Evolutionary conservation across 37 sponge, comb jelly and placozoan genomes (phyloP), one percentile per base, ranked within the genome.

Genomic region (Agelas oroides): DNA sequence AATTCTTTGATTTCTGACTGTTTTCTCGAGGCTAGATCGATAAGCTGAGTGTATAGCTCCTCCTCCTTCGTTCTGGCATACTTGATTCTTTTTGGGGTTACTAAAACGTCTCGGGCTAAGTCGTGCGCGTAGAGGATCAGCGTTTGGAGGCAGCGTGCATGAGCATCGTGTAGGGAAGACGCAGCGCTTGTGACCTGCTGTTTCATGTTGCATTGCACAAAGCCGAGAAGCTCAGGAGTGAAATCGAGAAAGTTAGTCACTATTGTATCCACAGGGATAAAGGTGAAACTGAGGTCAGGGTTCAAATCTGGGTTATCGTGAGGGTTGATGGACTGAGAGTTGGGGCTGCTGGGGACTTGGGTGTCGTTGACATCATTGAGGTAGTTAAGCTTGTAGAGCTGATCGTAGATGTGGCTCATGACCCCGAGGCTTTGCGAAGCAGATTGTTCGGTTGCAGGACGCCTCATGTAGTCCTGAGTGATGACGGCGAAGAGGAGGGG

Each of bases 221-320:
- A n/a, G n/a, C n/a, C n/a, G n/a, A n/a, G n/a, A n/a, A n/a, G 75
- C 32, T 87, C 80, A 0, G 81, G 79, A 21, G 82, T 75, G 78
- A 96, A 87, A 39, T 93, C 93, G 39, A 83, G 23, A 34, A 93
- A 87, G 66, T 86, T 80, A 35, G 84, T 59, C 32, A 80, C 86
- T 8, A 96, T 79, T 46, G 86, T 90, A 58, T 96, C 91, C 20
- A 90, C 82, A 23, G 96, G 96, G 25, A 90, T 70, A 73, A 93
- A 96, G 81, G 57, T 87, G 77, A 79, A 86, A 72, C 46, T 61
- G 52, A 81, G 71, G 5, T 84, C 80, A 3, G 90, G 84, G 68
- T 88, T 91, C 17, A 80, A 32, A 38, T 93, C 94, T 0, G 87
- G 84, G 70, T 78, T 64, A 68, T 92, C 92, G 59, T 87, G 84